A percentile compares a stretch with the other conserved stretches of the same genome.
These are phyloP conservation scores for Pteronotus mesoamericanus DNA, from an alignment of 2,797 vertebrate species.

Conservation along the genomic window DNA sequence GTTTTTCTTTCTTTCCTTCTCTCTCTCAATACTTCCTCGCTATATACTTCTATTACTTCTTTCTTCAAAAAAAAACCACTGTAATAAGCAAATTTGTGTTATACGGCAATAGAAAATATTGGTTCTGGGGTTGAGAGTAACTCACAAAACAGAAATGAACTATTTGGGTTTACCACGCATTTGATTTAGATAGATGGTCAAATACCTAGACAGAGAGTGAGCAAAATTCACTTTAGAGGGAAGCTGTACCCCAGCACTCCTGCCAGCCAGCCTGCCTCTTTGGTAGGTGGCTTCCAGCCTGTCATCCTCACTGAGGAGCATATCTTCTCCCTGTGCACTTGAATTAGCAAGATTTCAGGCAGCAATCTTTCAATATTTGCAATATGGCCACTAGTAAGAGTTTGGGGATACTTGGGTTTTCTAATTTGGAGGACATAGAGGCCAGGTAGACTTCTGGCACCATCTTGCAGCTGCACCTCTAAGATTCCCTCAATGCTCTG, in stretches of 20 bases:
- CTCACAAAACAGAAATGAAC: neutral
- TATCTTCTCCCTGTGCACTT: neutral
- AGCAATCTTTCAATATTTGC: neutral
- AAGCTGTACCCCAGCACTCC: neutral
- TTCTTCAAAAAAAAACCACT: neutral
- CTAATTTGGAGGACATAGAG: neutral
- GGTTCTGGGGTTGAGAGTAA: neutral
- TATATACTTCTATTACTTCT: neutral
- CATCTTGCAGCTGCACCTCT: rapidly evolving
- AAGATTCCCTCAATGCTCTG: neutral
- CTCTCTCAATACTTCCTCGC: rapidly evolving
- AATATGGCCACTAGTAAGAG: neutral
- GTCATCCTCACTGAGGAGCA: neutral
- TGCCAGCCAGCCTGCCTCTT: neutral
- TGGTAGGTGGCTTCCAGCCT: rapidly evolving
- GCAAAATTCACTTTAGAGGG: neutral
- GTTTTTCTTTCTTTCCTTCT: neutral
- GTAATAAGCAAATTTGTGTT: neutral
- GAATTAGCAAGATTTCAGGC: neutral
- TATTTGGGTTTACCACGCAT: neutral
- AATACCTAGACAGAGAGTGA: neutral
- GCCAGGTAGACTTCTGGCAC: neutral
- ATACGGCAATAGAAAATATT: neutral
- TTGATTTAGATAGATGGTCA: neutral
- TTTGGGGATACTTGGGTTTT: neutral